phyloP scores from a whole-genome alignment of 2,888 invertebrate species.

The Pomacea canaliculata region DNA sequence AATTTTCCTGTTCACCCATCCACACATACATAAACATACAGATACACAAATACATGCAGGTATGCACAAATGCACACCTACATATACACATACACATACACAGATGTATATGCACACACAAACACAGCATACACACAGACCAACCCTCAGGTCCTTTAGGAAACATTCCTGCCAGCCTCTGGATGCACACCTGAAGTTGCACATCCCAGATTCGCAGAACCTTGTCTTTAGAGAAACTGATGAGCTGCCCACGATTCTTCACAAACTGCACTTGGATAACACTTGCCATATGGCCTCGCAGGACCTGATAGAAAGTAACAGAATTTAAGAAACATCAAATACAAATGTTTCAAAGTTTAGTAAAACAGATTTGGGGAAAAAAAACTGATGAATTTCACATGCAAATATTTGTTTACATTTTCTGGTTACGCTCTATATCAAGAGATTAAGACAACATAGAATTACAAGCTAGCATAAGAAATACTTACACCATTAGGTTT shows the following conservation, averaged over 20 bases:
- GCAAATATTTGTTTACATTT: too few species aligned
- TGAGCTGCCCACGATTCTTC: constrained; percentile 64
- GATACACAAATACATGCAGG: not conserved
- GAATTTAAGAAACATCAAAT: too few species aligned
- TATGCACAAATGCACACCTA: too few species aligned
- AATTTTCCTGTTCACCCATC: too few species aligned
- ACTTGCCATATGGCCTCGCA: constrained; percentile 70
- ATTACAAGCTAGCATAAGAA: not conserved
- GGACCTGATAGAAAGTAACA: constrained; percentile 48
- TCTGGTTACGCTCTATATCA: too few species aligned
- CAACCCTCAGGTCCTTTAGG: constrained; percentile 69
- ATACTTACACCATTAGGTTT: constrained; percentile 69
- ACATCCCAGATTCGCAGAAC: constrained; percentile 70
- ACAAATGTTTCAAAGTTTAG: not conserved
- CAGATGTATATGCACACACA: not conserved
- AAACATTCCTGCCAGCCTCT: constrained; percentile 69
- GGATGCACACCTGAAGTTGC: constrained; percentile 70
- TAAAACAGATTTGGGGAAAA: not conserved
- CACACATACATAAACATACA: not conserved
- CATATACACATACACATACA: not conserved
- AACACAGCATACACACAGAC: not conserved
- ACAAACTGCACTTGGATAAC: constrained; percentile 69
- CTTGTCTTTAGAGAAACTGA: constrained; percentile 70
- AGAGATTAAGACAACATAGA: too few species aligned
- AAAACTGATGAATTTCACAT: not conserved